Conservation (phyloP, 2,888 invertebrate genomes). For the Seira musarum region DNA sequence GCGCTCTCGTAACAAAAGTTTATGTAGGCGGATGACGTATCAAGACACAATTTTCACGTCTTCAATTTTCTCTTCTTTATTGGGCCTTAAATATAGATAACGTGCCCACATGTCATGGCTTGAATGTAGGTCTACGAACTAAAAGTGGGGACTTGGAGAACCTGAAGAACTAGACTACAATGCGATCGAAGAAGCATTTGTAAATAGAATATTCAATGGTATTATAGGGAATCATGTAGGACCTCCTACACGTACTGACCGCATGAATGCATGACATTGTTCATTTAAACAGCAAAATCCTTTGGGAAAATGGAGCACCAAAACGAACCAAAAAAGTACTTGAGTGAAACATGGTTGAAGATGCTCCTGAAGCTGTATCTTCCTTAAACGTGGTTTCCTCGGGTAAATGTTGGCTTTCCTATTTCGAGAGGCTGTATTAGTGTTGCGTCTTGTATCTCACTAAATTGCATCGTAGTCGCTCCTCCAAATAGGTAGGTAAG, state of each 20-base stretch:
- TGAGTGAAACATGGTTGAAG: too few species aligned
- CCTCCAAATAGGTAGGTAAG: too few species aligned
- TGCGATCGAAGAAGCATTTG: not conserved
- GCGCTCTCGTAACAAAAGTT: too few species aligned
- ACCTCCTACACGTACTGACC: constrained; percentile 49
- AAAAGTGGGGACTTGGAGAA: not conserved
- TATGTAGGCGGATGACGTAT: not conserved
- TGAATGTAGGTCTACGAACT: not conserved
- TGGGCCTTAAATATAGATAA: too few species aligned
- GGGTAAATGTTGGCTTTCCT: too few species aligned
- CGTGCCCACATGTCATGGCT: too few species aligned
- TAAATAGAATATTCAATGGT: not conserved
- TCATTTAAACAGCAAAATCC: constrained; percentile 58
- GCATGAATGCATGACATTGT: constrained; percentile 55
- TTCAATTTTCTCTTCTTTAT: not conserved
- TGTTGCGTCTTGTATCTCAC: not conserved
- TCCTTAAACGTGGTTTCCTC: too few species aligned
- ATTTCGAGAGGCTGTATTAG: not conserved
- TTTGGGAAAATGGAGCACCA: constrained; percentile 34
- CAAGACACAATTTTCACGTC: not conserved
- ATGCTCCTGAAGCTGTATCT: too few species aligned
- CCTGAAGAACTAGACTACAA: not conserved
- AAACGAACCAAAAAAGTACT: not conserved
- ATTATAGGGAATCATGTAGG: constrained; percentile 36
- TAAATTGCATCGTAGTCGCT: not conserved